Base-by-base conservation (phyloP, 2,113 vertebrate species). In the Alexandromys fortis region DNA sequence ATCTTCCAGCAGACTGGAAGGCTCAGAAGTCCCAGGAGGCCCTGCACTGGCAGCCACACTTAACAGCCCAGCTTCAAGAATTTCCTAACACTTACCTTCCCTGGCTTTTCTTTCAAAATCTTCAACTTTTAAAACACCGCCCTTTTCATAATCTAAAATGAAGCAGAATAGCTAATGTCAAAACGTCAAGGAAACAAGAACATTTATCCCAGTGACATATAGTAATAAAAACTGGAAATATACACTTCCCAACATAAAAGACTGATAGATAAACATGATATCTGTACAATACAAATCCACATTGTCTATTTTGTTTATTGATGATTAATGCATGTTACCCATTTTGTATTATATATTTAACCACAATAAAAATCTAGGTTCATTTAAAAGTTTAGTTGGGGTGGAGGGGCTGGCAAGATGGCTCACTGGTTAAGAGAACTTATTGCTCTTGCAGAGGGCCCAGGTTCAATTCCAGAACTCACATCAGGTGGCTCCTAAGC, bases 91-190 rank as follows among this genome's bases (percentile, higher is more conserved):
- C 97, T 99, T 98, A 99, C 99, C 99, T 98, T 99, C 99, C 98
- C 99, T 98, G 91, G 99, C 99, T 98, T 99, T 99, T 98, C 97
- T 99, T 99, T 98, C 98, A 98, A 99, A 99, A 97, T 99, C 99
- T 98, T 98, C 98, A 94, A 99, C 99, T 98, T 99, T 97, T 97
- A 99, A 98, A 98, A 98, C 96, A 58, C 99, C 99, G 14, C 99
- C 99, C 0, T 96, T 98, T 95, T 98, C 98, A 91, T 98, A 99
- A 98, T 99, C 99, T 99, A 98, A 98, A 99, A 96, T 96, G 55
- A 76, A 98, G 97, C 10, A 98, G 30, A 94, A 89, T 55, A 88
- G 55, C 24, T 94, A 77, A 45, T 88, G 13, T 88, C 79, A 90
- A 92, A 49, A 4, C 9, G 77, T 93, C 19, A 90, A 93, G 28